Percentiles rank a stretch among this genome's conserved stretches.
These are phyloP conservation scores for Callospermophilus lateralis DNA, from an alignment of 2,113 vertebrate species.

Conservation along the genomic window DNA sequence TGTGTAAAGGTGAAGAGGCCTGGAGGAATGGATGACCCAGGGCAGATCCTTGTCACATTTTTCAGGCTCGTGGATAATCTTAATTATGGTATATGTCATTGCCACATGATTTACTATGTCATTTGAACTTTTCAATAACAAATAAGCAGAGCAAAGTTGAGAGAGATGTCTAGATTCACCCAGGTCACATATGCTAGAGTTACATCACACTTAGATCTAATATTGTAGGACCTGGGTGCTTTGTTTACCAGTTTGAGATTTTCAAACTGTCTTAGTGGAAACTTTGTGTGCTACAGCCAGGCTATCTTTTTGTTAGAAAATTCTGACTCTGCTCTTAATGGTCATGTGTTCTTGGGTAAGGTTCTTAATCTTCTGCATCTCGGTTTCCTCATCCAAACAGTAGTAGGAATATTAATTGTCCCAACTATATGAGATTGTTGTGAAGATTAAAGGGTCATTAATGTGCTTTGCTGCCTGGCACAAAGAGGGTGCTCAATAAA, in stretches of 20 bases:
- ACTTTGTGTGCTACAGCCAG: background rate
- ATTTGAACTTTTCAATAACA: background rate
- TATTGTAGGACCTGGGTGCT: background rate
- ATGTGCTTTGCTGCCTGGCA: conserved; percentile 39
- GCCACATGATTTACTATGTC: background rate
- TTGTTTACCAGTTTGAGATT: background rate
- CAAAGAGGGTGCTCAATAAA: conserved; percentile 3
- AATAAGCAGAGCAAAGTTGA: conserved; percentile 26
- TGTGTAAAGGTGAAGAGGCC: background rate
- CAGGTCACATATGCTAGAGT: background rate
- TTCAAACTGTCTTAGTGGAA: background rate
- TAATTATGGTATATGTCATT: background rate
- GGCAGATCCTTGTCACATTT: background rate
- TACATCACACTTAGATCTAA: conserved; percentile 4
- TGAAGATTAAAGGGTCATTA: background rate
- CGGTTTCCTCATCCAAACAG: conserved; percentile 27
- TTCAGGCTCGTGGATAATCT: background rate
- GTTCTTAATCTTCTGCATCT: conserved; percentile 34
- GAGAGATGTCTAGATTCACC: background rate
- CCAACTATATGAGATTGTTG: background rate
- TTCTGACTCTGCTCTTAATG: background rate
- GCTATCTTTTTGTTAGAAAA: background rate
- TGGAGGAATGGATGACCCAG: background rate
- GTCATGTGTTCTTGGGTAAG: background rate
- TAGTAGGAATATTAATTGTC: background rate